These are phyloP conservation scores for Sylvicola cinctus DNA, from an alignment of 2,888 invertebrate genomes.

Conservation along the genomic window DNA sequence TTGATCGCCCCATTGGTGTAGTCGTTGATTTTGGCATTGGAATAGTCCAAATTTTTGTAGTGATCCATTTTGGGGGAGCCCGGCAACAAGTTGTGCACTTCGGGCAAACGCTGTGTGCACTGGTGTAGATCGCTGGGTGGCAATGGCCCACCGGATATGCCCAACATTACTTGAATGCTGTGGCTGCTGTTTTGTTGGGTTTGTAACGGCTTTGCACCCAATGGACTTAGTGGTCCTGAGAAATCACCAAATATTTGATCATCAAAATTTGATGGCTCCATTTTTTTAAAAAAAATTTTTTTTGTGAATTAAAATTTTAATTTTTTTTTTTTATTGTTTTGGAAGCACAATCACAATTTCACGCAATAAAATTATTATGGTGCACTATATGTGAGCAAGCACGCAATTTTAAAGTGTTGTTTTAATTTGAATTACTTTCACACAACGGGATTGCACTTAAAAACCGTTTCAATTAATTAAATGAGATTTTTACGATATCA, in stretches of 20 bases:
- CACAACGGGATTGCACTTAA: no score
- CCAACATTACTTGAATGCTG: slow-evolving; percentile 47
- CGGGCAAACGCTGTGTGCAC: slow-evolving; percentile 19
- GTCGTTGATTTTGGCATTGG: slow-evolving; percentile 19
- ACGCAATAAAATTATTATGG: no score
- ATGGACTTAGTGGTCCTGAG: slow-evolving; percentile 32
- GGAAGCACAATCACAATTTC: no score
- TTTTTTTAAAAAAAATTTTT: no score
- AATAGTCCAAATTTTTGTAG: slow-evolving; percentile 17
- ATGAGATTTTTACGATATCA: no score
- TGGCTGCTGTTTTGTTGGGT: slow-evolving; percentile 18
- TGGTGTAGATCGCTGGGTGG: slow-evolving; percentile 5
- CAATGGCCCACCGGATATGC: slow-evolving; percentile 23
- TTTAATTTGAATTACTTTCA: no score
- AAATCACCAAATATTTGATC: slow-evolving; percentile 66
- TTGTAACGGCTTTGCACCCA: slow-evolving; percentile 20
- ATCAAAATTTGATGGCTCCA: slow-evolving; percentile 55
- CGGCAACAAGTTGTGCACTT: slow-evolving; percentile 23
- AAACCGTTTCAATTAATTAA: no score
- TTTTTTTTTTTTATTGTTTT: no score
- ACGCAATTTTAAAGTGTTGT: no score
- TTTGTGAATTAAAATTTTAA: no score
- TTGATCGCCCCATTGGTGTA: slow-evolving; percentile 10
- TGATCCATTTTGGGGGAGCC: slow-evolving; percentile 21
- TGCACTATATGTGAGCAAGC: no score